These are phyloP conservation scores for Tyto alba DNA, from an alignment of 2,113 vertebrate species.

Conservation along the genomic window DNA sequence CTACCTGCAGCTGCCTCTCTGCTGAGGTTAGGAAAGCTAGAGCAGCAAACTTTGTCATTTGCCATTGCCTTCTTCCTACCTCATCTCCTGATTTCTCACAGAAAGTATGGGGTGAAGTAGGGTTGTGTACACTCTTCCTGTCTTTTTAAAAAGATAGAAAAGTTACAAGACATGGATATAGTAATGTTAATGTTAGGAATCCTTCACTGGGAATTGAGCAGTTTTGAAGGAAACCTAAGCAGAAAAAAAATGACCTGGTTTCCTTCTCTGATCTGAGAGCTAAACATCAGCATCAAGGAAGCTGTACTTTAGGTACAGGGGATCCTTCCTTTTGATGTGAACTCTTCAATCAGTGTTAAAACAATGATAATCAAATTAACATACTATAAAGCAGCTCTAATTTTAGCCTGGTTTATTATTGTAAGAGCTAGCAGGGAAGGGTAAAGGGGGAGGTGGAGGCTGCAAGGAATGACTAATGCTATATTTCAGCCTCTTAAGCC, in stretches of 20 bases:
- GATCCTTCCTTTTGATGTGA: constrained; percentile 65
- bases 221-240: constrained; percentile 67
- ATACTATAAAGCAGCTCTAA: constrained; percentile 66
- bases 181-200: constrained; percentile 50
- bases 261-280: constrained; percentile 57
- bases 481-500: constrained; percentile 75
- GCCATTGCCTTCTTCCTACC: background rate
- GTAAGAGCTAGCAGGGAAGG: constrained; percentile 31
- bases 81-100: background rate
- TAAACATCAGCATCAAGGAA: constrained; percentile 68
- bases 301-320: constrained; percentile 52
- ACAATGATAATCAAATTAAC: constrained; percentile 77
- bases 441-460: constrained; percentile 44
- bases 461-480: constrained; percentile 62
- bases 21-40: background rate
- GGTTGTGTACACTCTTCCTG: background rate
- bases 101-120: background rate
- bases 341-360: constrained; percentile 68
- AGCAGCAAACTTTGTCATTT: background rate
- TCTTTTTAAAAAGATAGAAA: background rate
- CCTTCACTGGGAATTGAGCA: constrained; percentile 57
- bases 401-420: constrained; percentile 78
- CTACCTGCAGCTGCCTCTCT: constrained; percentile 69
- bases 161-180: constrained; percentile 30
- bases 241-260: constrained; percentile 45